These are phyloP conservation scores for Tor tambroides DNA, from an alignment of 2,113 vertebrate species.

Conservation along the genomic window DNA sequence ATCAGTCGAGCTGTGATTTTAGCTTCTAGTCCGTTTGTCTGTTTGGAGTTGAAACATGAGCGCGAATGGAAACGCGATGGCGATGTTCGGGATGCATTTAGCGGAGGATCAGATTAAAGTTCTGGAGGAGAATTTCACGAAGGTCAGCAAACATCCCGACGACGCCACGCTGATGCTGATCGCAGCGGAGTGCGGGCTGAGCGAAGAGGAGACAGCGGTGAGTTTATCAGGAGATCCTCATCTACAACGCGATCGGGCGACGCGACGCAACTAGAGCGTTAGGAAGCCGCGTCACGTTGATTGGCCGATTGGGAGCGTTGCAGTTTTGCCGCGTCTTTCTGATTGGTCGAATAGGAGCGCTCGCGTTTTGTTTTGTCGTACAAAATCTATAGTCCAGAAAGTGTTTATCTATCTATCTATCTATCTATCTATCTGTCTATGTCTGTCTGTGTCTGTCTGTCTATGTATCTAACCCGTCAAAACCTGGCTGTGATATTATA, in stretches of 20 bases:
- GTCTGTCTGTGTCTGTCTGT: too few species aligned
- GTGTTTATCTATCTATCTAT: too few species aligned
- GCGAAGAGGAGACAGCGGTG: slow-evolving; percentile 71
- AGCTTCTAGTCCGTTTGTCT: too few species aligned
- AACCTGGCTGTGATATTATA: too few species aligned
- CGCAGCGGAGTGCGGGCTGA: slow-evolving; percentile 75
- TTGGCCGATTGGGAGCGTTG: neutral
- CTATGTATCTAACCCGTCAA: too few species aligned
- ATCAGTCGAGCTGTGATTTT: neutral
- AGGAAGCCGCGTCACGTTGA: neutral
- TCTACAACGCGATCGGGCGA: neutral
- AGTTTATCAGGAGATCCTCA: slow-evolving; percentile 39
- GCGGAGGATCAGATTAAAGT: slow-evolving; percentile 71
- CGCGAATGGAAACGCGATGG: slow-evolving; percentile 34
- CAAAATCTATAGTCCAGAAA: too few species aligned
- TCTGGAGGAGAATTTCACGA: slow-evolving; percentile 76
- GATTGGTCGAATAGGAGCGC: neutral
- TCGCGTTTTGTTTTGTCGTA: neutral
- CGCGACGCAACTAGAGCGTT: neutral
- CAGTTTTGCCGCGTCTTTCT: neutral
- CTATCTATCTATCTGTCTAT: too few species aligned
- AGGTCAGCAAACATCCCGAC: slow-evolving; percentile 68
- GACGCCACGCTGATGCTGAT: slow-evolving; percentile 73
- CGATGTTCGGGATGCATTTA: slow-evolving; percentile 59
- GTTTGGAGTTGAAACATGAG: slow-evolving; percentile 16